Evolutionary conservation across 2,888 invertebrate genomes (phyloP), one percentile per base, ranked within the genome.

Genomic region (Oithona nana): DNA sequence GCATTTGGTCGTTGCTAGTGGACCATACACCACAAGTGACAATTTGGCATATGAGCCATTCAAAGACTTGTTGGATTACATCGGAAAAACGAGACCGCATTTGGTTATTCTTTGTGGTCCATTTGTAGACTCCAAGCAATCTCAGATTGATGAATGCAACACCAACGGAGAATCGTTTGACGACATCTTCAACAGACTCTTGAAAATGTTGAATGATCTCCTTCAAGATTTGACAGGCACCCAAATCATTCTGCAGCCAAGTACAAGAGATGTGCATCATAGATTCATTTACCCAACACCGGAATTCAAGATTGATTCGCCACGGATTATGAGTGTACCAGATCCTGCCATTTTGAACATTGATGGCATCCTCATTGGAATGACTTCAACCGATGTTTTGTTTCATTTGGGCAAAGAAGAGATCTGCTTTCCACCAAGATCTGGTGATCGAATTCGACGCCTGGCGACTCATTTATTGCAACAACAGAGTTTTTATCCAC

Each of bases 101-200:
- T 75, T 90, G 24, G 78, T 86, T 49, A 79, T 94, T 65, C 75
- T 94, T 68, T 79, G 84, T 13, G 93, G 94, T 0, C 92, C 93
- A 0, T 87, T 92, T 71, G 71, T 92, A 61, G 88, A 90, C 69
- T 75, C 77, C 11, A 79, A 79, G 26, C 55, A 57, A 62, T 31
- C 29, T 8, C n/a, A 30, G 30, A 20, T 57, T 26, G 31, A 30
- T 8, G 31, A 57, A 16, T 20, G 54, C 26, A 26, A 54, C 2
- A 20, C 26, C 16, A 26, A 54, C 26, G 39, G 39, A 39, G 22
- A 8, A 26, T n/a, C 57, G 16, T 57, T 31, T 31, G n/a, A 31
- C 6, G 48, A n/a, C 29, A 57, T 30, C 30, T 57, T 57, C 31
- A 22, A 30, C 31, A 16, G 16, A 31, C 20, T 30, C 31, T 30